Conservation (phyloP, 2,797 vertebrate genomes). For the Pachyuromys duprasi region DNA sequence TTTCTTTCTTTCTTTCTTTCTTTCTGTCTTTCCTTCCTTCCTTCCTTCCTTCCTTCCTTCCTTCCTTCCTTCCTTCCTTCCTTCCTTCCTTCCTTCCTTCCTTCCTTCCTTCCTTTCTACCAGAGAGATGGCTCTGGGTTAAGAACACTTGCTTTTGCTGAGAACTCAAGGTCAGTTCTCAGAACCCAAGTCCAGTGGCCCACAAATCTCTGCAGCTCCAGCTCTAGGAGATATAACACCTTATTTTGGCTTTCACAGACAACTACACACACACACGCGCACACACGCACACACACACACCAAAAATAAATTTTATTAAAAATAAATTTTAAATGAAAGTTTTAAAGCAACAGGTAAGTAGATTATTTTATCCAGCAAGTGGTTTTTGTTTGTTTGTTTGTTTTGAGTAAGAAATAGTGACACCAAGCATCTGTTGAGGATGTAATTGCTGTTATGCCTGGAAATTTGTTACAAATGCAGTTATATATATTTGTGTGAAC, state of each 20-base stretch:
- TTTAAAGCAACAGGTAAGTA: constrained; percentile 18
- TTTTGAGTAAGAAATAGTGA: not conserved
- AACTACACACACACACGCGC: not conserved
- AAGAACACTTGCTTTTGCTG: not conserved
- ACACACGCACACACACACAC: too few relatives aligned
- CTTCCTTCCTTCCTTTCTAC: not conserved
- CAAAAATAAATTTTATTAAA: not conserved
- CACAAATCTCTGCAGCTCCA: not conserved
- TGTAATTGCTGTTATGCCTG: not conserved
- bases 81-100: not conserved
- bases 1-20: too few relatives aligned
- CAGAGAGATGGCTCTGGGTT: not conserved
- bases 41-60: rapidly evolving
- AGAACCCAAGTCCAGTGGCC: not conserved
- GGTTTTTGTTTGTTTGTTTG: not conserved
- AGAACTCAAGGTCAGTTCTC: not conserved
- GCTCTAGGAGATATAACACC: not conserved
- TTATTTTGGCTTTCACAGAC: not conserved
- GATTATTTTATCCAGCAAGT: not conserved
- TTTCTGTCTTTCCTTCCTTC: too few relatives aligned
- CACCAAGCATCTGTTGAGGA: not conserved
- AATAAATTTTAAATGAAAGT: not conserved
- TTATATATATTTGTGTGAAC: not conserved
- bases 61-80: too few relatives aligned
- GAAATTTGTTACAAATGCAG: not conserved